These are phyloP conservation scores for Pachyuromys duprasi DNA, from an alignment of 2,797 vertebrate genomes.

Conservation along the genomic window DNA sequence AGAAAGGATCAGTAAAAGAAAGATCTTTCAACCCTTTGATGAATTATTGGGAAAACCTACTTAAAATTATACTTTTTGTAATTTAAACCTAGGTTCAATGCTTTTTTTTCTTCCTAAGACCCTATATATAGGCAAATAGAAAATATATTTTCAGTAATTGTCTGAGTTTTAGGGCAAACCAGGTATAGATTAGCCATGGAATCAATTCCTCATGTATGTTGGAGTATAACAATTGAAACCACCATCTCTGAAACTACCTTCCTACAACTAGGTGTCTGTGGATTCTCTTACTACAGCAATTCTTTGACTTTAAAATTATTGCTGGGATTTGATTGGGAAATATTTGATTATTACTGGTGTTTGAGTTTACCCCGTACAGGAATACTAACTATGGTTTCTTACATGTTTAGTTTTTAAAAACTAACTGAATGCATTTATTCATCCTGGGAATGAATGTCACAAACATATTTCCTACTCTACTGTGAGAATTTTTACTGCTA, in stretches of 20 bases:
- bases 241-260: slow-evolving; percentile 86
- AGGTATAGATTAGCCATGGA: slow-evolving; percentile 78
- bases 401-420: slow-evolving; percentile 77
- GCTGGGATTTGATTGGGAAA: slow-evolving; percentile 81
- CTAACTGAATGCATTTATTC: slow-evolving; percentile 68
- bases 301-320: slow-evolving; percentile 83
- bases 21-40: slow-evolving; percentile 56
- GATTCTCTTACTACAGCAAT: slow-evolving; percentile 84
- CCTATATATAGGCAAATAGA: slow-evolving; percentile 28
- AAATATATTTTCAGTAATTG: slow-evolving; percentile 68
- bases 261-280: slow-evolving; percentile 84
- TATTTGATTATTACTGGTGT: slow-evolving; percentile 75
- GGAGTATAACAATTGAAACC: slow-evolving; percentile 84
- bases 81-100: neutral
- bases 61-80: slow-evolving; percentile 51
- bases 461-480: slow-evolving; percentile 72
- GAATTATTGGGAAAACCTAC: slow-evolving; percentile 68
- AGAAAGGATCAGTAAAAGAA: slow-evolving; percentile 57
- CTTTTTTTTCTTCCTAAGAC: slow-evolving; percentile 28
- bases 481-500: neutral
- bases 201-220: slow-evolving; percentile 87
- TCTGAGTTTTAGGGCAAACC: slow-evolving; percentile 73
- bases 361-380: slow-evolving; percentile 62
- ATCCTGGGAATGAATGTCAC: slow-evolving; percentile 76
- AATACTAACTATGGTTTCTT: slow-evolving; percentile 77